Evolutionary conservation across 1,140 invertebrate genomes (phyloP), one percentile per base, ranked within the genome.

Genomic region (Stegodyphus dumicola): DNA sequence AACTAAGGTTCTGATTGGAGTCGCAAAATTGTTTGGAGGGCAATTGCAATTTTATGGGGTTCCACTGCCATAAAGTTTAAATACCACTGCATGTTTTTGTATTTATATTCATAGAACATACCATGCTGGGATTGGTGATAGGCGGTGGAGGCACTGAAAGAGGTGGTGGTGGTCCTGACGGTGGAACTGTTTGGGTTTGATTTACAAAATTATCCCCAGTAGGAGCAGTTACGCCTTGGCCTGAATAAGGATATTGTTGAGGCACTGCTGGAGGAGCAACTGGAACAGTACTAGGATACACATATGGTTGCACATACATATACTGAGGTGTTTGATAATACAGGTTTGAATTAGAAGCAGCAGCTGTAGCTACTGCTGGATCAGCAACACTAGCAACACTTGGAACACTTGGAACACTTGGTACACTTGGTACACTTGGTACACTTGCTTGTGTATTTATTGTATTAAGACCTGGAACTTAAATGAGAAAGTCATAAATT

Each of bases 301-400:
- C 53, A 85, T 76, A 85, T 48, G 73, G 73, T 49, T 77, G 81
- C 81, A 85, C 76, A 18, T 85, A 85, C 81, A 85, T 85, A 51
- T 76, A 85, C 52, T 85, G 81, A 18, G 73, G 6, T 18, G 33
- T 73, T 11, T 65, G 81, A 69, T 85, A 77, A 49, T 76, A 85
- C 6, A 76, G 18, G 11, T 7, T 54, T 52, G 81, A 13, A 71
- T 54, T 80, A 7, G 77, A 17, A 51, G 52, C 65, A 71, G 69
- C 69, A 71, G 69, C 65, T 67, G 65, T 7, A 67, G 11, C 56
- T 60, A 15, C 56, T 60, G 56, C 15, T 9, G 56, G 56, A 60
- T 60, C 56, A 11, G 56, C 56, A 11, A 60, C 56, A 11, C 2
- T 17, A 1, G 65, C 1, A 7, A 67, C 17, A 67, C 7, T 67